These are phyloP conservation scores for Umimayanthus kanabou DNA, from an alignment of 92 coral and sea anemone genomes.

Conservation along the genomic window DNA sequence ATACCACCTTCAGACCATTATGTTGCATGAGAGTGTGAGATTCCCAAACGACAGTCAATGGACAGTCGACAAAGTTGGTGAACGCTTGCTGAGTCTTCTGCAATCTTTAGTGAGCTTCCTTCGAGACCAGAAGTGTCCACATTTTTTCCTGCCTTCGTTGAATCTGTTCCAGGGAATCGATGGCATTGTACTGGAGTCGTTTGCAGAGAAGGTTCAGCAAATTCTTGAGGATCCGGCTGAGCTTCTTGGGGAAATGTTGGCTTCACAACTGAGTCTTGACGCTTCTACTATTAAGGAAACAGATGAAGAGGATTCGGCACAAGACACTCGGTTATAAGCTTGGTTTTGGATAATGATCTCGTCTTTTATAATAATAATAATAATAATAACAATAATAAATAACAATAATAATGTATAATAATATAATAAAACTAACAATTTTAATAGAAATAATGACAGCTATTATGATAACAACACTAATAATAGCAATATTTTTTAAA, in stretches of 20 bases:
- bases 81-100: constrained; percentile 57
- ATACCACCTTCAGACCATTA: constrained; percentile 57
- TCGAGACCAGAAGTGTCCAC: constrained; percentile 45
- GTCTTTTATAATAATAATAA: background rate
- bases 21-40: constrained; percentile 64
- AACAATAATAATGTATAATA: background rate
- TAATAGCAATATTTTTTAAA: background rate
- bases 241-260: background rate
- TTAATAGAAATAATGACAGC: background rate
- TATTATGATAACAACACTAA: background rate
- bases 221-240: background rate
- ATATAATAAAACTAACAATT: background rate
- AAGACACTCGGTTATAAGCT: constrained; percentile 18
- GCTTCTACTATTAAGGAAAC: background rate
- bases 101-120: constrained; percentile 53
- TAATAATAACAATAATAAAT: background rate
- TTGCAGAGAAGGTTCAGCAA: constrained; percentile 1
- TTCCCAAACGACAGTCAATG: constrained; percentile 57
- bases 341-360: background rate
- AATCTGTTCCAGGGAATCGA: constrained; percentile 53
- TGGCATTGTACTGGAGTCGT: background rate
- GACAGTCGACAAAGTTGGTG: constrained; percentile 47
- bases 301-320: background rate
- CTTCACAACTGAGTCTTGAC: background rate
- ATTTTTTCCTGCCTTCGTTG: constrained; percentile 65